These are phyloP conservation scores for Omphaloscelis lunosa DNA, from an alignment of 2,888 invertebrate species.

Conservation along the genomic window DNA sequence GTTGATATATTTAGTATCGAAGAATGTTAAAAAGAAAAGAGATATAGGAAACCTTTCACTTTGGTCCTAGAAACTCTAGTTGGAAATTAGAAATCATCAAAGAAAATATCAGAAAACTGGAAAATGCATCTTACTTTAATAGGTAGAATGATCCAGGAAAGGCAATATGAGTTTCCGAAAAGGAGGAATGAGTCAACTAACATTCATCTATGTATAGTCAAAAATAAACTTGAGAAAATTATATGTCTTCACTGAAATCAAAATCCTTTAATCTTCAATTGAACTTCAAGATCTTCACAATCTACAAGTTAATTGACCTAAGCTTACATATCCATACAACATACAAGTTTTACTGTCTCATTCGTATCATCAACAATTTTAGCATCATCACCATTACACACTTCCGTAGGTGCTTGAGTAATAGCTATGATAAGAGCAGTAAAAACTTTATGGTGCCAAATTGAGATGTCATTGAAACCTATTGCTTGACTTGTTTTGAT, in stretches of 20 bases:
- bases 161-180: background rate
- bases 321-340: background rate
- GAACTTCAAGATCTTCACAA: background rate
- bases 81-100: fast-evolving
- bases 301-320: background rate
- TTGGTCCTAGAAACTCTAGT: background rate
- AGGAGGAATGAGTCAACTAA: background rate
- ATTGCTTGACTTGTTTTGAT: slow-evolving; percentile 55
- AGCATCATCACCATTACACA: slow-evolving; percentile 34
- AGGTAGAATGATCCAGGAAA: fast-evolving
- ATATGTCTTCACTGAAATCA: slow-evolving; percentile 3
- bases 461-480: slow-evolving; percentile 63
- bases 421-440: slow-evolving; percentile 53
- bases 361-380: slow-evolving; percentile 26
- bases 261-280: background rate
- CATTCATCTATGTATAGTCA: background rate
- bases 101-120: background rate
- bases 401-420: slow-evolving; percentile 48
- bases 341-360: slow-evolving; percentile 29
- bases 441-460: slow-evolving; percentile 62
- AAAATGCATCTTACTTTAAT: too few relatives aligned
- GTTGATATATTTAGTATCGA: slow-evolving; percentile 3
- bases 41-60: background rate
- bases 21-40: background rate
- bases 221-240: background rate